Evolutionary conservation across 2,113 vertebrate genomes (phyloP).

Genomic region (Okapia johnstoni): DNA sequence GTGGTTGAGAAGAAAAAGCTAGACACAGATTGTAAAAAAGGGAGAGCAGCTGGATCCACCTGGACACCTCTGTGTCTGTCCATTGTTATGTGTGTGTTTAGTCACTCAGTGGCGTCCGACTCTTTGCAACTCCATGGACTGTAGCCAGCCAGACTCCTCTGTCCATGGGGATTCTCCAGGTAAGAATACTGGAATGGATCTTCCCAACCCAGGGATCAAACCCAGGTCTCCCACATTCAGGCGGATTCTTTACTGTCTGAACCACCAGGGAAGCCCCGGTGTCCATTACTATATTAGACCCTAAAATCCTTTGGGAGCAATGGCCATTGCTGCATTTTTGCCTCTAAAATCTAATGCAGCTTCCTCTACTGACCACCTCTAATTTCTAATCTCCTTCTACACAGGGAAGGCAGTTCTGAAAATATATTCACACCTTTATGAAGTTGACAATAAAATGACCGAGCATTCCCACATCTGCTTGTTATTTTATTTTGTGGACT

Average conservation of each 20-base stretch:
- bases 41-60: background rate
- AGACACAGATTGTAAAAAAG: background rate
- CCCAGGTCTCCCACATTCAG: background rate
- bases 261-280: background rate
- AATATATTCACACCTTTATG: background rate
- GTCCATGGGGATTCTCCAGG: background rate
- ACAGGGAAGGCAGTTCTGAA: background rate
- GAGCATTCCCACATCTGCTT: background rate
- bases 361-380: background rate
- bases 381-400: background rate
- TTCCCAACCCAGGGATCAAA: background rate
- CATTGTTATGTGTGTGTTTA: background rate
- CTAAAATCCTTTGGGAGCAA: background rate
- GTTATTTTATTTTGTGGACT: background rate
- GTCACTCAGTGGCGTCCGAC: fast-evolving
- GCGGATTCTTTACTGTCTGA: background rate
- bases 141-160: background rate
- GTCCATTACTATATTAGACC: background rate
- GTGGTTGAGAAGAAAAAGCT: background rate
- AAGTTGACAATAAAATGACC: background rate
- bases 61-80: background rate
- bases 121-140: fast-evolving
- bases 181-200: background rate
- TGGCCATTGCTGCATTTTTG: background rate
- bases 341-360: background rate